Evolutionary conservation across 2,888 invertebrate genomes (phyloP).

Genomic region (Tetramorium bicarinatum): DNA sequence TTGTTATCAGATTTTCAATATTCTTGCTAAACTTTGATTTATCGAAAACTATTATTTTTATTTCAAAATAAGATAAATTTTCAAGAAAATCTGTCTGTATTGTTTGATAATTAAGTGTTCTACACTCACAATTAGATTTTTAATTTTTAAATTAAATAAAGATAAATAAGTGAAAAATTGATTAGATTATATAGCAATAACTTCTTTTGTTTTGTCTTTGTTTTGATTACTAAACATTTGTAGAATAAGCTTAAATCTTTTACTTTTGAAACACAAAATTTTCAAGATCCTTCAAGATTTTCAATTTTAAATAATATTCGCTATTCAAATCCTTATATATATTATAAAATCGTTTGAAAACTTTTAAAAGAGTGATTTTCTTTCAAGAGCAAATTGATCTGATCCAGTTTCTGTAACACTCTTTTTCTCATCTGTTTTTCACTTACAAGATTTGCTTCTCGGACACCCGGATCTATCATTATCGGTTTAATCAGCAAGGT

Average conservation of each 20-base stretch:
- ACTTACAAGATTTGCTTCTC: not conserved
- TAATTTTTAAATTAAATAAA: not conserved
- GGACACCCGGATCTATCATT: not conserved
- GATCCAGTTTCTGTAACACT: not conserved
- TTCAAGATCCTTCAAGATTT: not conserved
- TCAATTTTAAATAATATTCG: not conserved
- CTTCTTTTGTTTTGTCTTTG: too few relatives aligned
- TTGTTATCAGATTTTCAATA: not conserved
- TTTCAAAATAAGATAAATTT: not conserved
- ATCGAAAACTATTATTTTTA: not conserved
- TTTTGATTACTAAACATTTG: too few relatives aligned
- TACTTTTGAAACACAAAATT: not conserved
- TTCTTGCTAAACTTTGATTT: not conserved
- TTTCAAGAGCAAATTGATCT: not conserved
- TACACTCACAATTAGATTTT: not conserved
- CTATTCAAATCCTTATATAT: not conserved
- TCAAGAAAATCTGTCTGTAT: not conserved
- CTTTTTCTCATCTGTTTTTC: not conserved
- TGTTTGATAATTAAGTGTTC: not conserved
- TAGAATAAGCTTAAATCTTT: too few relatives aligned
- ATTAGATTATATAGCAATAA: too few relatives aligned
- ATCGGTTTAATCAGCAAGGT: not conserved
- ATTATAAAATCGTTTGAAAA: not conserved
- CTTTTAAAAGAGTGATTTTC: not conserved
- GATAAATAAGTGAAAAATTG: too few relatives aligned